Evolutionary conservation across 2,797 vertebrate genomes (phyloP).

Genomic region (Lepus oiostolus): DNA sequence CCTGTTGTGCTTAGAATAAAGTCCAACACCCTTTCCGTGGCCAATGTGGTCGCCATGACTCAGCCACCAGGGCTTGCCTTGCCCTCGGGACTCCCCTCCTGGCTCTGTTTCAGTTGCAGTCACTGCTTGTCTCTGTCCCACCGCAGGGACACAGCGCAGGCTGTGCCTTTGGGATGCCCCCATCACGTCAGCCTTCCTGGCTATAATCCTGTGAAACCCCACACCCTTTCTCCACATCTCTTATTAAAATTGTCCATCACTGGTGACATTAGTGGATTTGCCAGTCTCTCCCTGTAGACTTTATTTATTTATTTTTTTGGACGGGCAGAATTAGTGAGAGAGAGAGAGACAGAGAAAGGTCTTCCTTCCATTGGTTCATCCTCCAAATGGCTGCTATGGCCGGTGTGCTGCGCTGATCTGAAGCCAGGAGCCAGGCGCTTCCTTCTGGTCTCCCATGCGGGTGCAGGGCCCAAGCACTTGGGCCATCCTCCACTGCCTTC

Average conservation of each 20-base stretch:
- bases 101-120: background rate
- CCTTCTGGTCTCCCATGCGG: too few species aligned
- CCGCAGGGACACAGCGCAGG: background rate
- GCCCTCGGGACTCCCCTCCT: background rate
- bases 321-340: too few species aligned
- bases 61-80: background rate
- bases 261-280: background rate
- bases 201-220: background rate
- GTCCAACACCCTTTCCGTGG: background rate
- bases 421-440: too few species aligned
- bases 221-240: background rate
- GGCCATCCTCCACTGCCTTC: too few species aligned
- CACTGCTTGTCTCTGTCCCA: background rate
- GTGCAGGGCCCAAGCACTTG: too few species aligned
- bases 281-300: background rate
- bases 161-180: background rate
- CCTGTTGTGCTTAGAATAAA: background rate
- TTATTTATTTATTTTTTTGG: too few species aligned
- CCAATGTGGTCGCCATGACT: fast-evolving
- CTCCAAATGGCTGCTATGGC: too few species aligned
- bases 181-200: background rate
- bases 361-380: too few species aligned
- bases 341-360: too few species aligned
- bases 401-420: too few species aligned
- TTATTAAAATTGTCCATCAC: background rate